A percentile compares a stretch with the other conserved stretches of the same genome.
Evolutionary conservation across 2,888 invertebrate species (phyloP).

Genomic region (Pemphredon lugubris): DNA sequence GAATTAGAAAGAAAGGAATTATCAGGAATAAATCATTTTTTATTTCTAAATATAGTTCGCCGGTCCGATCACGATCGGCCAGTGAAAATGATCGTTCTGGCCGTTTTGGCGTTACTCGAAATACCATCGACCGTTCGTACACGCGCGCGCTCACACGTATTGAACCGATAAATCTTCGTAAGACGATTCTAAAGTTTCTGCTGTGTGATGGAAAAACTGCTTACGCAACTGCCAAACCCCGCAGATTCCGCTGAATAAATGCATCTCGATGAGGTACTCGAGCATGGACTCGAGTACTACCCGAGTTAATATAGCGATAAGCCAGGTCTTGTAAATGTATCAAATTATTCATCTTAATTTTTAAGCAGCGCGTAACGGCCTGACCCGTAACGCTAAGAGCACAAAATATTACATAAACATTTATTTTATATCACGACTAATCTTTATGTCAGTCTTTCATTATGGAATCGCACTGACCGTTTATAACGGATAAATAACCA

Average conservation of each 20-base stretch:
- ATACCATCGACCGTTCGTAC: not conserved
- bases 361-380: conserved; percentile 35
- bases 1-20: too few species aligned
- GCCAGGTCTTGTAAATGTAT: conserved; percentile 43
- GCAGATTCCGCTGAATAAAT: conserved; percentile 13
- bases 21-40: too few species aligned
- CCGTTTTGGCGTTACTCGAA: too few species aligned
- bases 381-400: too few species aligned
- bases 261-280: conserved; percentile 8
- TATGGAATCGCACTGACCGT: too few species aligned
- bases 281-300: conserved; percentile 16
- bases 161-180: conserved; percentile 13
- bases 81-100: too few species aligned
- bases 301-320: conserved; percentile 30
- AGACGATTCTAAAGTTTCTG: conserved; percentile 3
- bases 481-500: too few species aligned
- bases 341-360: conserved; percentile 54
- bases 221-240: conserved; percentile 3
- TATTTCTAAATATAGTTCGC: too few species aligned
- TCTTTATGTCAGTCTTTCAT: too few species aligned
- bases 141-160: not conserved
- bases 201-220: conserved; percentile 2
- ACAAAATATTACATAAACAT: too few species aligned
- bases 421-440: too few species aligned
- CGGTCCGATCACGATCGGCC: too few species aligned